These are phyloP conservation scores for Malurus leucopterus DNA, from an alignment of 2,797 vertebrate genomes.

Conservation along the genomic window DNA sequence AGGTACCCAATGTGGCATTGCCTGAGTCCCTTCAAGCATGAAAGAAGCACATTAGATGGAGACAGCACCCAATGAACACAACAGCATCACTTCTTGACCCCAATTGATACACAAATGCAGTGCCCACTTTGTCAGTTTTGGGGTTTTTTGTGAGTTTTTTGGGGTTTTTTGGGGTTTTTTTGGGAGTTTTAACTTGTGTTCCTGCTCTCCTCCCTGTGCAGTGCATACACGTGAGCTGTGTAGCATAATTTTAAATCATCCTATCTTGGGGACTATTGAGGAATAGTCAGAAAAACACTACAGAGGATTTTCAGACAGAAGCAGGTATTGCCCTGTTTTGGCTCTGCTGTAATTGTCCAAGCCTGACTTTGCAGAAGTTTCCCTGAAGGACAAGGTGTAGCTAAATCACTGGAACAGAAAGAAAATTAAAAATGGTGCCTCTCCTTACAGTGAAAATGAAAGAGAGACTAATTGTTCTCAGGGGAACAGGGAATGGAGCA, in stretches of 20 bases:
- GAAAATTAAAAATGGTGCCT: background rate
- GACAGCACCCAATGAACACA: rapidly evolving
- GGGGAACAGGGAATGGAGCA: background rate
- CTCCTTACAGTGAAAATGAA: background rate
- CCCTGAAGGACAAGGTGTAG: background rate
- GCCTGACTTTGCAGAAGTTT: background rate
- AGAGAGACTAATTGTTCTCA: background rate
- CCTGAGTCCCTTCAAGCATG: background rate
- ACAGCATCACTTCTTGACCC: background rate
- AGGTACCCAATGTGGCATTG: background rate
- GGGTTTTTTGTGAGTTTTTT: too few species aligned
- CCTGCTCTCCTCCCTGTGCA: background rate
- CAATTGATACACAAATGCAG: background rate
- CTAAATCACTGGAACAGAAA: background rate
- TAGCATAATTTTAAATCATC: background rate
- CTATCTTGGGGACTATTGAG: background rate
- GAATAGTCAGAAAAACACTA: background rate
- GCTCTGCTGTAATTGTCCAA: background rate
- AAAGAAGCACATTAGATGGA: background rate
- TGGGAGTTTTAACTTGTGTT: background rate
- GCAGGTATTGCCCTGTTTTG: background rate
- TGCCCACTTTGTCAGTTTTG: background rate
- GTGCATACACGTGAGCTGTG: background rate
- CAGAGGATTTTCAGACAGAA: background rate
- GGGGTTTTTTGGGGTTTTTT: too few species aligned